Conservation (phyloP, 2,797 vertebrate species). For the Pteropus rufus region DNA sequence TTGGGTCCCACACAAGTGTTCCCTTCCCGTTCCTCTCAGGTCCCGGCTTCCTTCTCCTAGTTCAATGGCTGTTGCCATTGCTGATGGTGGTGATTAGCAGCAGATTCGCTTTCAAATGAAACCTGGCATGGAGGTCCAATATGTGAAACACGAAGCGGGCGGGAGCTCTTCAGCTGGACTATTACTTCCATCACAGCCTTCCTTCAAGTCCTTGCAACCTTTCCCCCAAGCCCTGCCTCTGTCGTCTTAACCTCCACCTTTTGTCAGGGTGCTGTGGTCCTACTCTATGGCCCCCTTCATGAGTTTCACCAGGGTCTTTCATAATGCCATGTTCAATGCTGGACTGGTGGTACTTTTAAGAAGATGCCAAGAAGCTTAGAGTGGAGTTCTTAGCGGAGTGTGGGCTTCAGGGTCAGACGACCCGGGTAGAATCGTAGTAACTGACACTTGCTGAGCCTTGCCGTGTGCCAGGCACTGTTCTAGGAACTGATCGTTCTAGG, state of each 20-base stretch:
- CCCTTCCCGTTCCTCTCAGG: neutral
- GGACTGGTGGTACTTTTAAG: neutral
- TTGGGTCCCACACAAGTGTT: neutral
- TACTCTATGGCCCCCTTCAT: fast-evolving
- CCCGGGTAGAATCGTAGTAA: fast-evolving
- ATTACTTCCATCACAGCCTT: neutral
- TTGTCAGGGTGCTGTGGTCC: neutral
- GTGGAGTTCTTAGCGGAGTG: neutral
- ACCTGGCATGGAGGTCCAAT: neutral
- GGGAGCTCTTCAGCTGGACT: neutral
- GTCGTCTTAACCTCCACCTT: neutral
- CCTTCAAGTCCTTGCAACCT: neutral
- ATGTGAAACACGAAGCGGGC: neutral
- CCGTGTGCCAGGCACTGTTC: neutral
- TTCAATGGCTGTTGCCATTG: neutral
- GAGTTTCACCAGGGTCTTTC: neutral
- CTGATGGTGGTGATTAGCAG: neutral
- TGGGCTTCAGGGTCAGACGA: neutral
- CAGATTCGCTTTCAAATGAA: neutral
- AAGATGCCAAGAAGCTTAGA: neutral
- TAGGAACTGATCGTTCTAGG: neutral
- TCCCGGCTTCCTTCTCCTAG: neutral
- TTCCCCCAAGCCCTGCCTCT: neutral
- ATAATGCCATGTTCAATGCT: neutral
- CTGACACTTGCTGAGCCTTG: neutral